phyloP scores from a whole-genome alignment of 2,888 invertebrate species.

The Drosophila kambysellisi region DNA sequence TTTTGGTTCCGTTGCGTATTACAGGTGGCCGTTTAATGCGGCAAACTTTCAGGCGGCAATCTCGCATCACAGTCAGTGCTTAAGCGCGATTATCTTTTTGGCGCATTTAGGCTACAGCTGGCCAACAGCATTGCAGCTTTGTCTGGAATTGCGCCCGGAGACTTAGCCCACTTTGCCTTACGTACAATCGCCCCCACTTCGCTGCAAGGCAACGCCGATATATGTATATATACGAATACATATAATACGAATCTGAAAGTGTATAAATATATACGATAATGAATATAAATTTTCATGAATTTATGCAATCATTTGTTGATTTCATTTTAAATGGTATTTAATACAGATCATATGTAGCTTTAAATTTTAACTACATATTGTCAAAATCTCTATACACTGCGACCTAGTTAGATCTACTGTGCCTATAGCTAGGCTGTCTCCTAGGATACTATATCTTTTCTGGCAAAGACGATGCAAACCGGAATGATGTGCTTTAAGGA shows the following conservation, averaged over 20 bases:
- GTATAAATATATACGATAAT: neutral
- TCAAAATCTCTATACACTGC: neutral
- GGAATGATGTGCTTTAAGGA: neutral
- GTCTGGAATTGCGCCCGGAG: neutral
- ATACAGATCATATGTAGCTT: too few relatives aligned
- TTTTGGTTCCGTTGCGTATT: constrained; percentile 11
- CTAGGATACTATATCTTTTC: too few relatives aligned
- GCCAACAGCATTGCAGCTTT: neutral
- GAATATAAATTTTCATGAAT: too few relatives aligned
- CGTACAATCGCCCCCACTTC: too few relatives aligned
- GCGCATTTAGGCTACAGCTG: neutral
- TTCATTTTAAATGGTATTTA: neutral
- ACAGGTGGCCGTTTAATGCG: constrained; percentile 46
- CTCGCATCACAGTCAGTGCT: neutral
- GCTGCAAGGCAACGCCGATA: neutral
- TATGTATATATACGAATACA: neutral
- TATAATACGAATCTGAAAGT: neutral
- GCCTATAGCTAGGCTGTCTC: neutral
- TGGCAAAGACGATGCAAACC: neutral
- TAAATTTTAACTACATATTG: neutral
- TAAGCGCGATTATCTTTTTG: neutral
- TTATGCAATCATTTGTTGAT: neutral
- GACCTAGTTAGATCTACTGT: too few relatives aligned
- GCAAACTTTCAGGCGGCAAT: constrained; percentile 41
- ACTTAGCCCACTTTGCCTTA: too few relatives aligned